A percentile compares a stretch with the other conserved stretches of the same genome.
phyloP scores from a whole-genome alignment of 2,888 invertebrate genomes.

The Drosophila limbata region DNA sequence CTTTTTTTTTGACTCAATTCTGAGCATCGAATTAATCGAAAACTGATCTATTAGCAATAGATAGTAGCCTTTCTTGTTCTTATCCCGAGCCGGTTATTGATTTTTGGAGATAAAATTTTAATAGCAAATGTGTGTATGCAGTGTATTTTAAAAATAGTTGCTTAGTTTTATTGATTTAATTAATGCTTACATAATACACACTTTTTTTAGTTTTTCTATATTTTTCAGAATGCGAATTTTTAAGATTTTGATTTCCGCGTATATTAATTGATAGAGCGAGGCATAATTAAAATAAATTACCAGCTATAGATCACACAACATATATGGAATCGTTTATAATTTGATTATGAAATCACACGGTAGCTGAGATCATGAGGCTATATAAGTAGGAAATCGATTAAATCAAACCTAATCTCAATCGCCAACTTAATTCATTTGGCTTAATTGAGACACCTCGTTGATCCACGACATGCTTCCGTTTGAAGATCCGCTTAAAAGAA shows the following conservation, averaged over 20 bases:
- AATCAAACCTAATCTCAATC: slow-evolving; percentile 17
- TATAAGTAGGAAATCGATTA: slow-evolving; percentile 60
- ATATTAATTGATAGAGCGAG: slow-evolving; percentile 49
- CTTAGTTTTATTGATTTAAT: slow-evolving; percentile 70
- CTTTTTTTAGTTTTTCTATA: slow-evolving; percentile 10
- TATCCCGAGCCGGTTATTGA: slow-evolving; percentile 31
- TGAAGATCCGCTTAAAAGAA: slow-evolving; percentile 60
- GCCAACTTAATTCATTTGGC: slow-evolving; percentile 47
- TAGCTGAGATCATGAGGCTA: slow-evolving; percentile 64
- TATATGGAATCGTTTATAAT: slow-evolving; percentile 45
- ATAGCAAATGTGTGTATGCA: slow-evolving; percentile 49
- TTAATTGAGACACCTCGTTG: slow-evolving; percentile 62
- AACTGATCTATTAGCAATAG: slow-evolving; percentile 72
- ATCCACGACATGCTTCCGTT: slow-evolving; percentile 66
- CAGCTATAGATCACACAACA: slow-evolving; percentile 43
- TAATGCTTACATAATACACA: slow-evolving; percentile 66
- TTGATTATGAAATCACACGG: slow-evolving; percentile 58
- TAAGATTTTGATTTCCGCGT: slow-evolving; percentile 72
- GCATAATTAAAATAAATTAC: slow-evolving; percentile 69
- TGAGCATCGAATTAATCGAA: slow-evolving; percentile 59
- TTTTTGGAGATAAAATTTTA: slow-evolving; percentile 31
- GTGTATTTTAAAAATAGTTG: slow-evolving; percentile 42
- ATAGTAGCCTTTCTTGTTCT: slow-evolving; percentile 31
- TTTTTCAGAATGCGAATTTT: slow-evolving; percentile 40
- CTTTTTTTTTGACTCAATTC: slow-evolving; percentile 64